A percentile compares a stretch with the other conserved stretches of the same genome.
These are phyloP conservation scores for Alectoris magna DNA, from an alignment of 2,797 vertebrate genomes.

Conservation along the genomic window DNA sequence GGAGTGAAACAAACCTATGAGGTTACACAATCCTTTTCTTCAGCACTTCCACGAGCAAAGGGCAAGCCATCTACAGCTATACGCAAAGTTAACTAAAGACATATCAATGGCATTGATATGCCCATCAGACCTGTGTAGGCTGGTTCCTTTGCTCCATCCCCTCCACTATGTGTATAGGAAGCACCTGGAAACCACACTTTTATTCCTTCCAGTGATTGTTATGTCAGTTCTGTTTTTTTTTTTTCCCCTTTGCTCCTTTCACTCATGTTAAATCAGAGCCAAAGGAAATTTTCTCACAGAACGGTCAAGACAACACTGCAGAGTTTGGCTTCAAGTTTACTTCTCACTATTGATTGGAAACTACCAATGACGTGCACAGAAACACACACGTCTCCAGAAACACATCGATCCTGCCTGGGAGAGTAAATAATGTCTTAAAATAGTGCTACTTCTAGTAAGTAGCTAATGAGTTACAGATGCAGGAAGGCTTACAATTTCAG, in stretches of 20 bases:
- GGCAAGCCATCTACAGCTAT: background rate
- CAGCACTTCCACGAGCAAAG: background rate
- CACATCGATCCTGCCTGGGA: background rate
- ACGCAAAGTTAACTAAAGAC: background rate
- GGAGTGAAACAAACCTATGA: background rate
- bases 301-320: background rate
- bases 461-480: background rate
- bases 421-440: constrained; percentile 24
- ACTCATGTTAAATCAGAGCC: background rate
- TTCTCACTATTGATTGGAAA: constrained; percentile 17
- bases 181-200: background rate
- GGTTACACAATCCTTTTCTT: background rate
- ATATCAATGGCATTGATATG: background rate
- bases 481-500: background rate
- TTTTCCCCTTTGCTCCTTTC: background rate
- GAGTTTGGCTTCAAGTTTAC: background rate
- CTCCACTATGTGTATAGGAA: background rate
- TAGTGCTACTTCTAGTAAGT: background rate
- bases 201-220: background rate
- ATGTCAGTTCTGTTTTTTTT: background rate
- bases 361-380: background rate
- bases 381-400: background rate
- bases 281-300: background rate
- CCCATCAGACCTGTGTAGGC: background rate
- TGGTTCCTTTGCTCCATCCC: background rate